A percentile compares a stretch with the other conserved stretches of the same genome.
Evolutionary conservation across 2,888 invertebrate genomes (phyloP).

Genomic region (Heliconius ismenius): DNA sequence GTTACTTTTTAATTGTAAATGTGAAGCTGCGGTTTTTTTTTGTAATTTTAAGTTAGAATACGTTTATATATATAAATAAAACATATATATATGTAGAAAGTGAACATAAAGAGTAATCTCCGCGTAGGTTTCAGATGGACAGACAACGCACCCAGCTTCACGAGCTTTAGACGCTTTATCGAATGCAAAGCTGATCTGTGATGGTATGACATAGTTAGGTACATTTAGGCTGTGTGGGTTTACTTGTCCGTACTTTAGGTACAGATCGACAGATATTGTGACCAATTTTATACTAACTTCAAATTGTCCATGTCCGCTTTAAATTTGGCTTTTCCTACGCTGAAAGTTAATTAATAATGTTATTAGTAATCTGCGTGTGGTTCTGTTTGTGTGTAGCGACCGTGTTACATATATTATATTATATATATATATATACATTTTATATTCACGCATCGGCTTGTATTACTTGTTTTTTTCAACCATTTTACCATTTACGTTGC

Average conservation of each 20-base stretch:
- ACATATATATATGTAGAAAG: background rate
- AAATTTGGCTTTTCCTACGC: conserved; percentile 39
- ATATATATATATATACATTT: background rate
- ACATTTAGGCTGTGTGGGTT: conserved; percentile 69
- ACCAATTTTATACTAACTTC: conserved; percentile 50
- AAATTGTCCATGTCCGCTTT: conserved; percentile 55
- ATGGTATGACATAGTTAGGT: conserved; percentile 77
- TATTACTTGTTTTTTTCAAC: conserved; percentile 16
- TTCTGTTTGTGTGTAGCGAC: conserved; percentile 17
- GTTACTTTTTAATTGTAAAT: conserved; percentile 30
- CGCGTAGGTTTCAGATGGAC: conserved; percentile 25
- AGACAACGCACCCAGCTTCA: conserved; percentile 56
- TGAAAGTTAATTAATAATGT: conserved; percentile 26
- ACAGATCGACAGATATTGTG: conserved; percentile 51
- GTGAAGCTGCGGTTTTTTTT: conserved; percentile 47
- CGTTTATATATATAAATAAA: background rate
- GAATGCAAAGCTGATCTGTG: conserved; percentile 79
- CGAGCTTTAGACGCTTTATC: conserved; percentile 61
- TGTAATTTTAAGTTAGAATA: conserved; percentile 20
- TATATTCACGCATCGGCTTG: background rate
- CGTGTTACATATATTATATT: background rate
- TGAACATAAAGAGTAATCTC: conserved; percentile 8
- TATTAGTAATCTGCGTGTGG: conserved; percentile 23
- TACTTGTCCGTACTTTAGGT: conserved; percentile 53
- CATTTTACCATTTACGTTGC: conserved; percentile 48